Conservation (phyloP, 2,113 vertebrate species). For the Rhinoderma darwinii region DNA sequence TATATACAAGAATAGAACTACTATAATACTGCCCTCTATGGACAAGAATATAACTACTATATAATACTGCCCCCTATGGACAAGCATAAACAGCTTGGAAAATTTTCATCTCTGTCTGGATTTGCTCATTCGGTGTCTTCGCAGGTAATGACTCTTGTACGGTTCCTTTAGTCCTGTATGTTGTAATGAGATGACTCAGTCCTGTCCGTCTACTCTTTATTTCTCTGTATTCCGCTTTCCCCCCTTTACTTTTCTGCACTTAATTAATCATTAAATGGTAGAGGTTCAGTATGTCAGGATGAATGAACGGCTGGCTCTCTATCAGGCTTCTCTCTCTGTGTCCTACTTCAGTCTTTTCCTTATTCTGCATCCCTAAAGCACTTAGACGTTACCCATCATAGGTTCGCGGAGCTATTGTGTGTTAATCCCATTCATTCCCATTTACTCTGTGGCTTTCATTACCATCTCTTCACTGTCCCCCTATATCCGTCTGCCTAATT, state of each 20-base stretch:
- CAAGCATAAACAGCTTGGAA: too few relatives aligned
- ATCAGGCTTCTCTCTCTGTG: background rate
- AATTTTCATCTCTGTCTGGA: too few relatives aligned
- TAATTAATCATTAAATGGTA: slow-evolving; percentile 17
- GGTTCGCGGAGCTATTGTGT: background rate
- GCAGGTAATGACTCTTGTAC: too few relatives aligned
- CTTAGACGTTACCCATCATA: background rate
- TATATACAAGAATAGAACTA: too few relatives aligned
- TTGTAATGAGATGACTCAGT: background rate
- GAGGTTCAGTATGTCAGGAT: background rate
- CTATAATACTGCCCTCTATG: too few relatives aligned
- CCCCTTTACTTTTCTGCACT: background rate
- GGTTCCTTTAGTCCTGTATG: background rate
- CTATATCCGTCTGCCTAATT: background rate
- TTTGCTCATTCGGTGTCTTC: too few relatives aligned
- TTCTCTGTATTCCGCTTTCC: background rate
- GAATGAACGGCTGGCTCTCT: background rate
- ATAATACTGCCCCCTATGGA: too few relatives aligned
- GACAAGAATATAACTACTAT: too few relatives aligned
- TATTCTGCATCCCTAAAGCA: background rate
- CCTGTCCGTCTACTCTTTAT: background rate
- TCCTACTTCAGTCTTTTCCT: background rate
- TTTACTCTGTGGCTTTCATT: slow-evolving; percentile 1
- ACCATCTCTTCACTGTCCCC: background rate
- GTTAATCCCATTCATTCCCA: background rate